Conservation (phyloP, 2,888 invertebrate species). For the Apantesis nais region DNA sequence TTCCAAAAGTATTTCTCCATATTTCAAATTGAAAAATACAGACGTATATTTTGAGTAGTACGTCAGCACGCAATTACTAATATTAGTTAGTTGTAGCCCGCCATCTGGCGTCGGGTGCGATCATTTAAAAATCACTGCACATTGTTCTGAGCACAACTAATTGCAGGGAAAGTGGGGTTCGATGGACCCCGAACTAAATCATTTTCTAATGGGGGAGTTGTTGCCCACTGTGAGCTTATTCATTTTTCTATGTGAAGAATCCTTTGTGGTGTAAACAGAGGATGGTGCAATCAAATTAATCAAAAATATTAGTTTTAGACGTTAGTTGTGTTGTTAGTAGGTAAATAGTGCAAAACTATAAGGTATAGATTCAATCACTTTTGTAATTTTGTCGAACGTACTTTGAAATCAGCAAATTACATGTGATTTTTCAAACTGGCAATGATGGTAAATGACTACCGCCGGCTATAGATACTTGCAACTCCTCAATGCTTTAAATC, state of each 20-base stretch:
- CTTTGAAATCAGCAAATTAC: not conserved
- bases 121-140: slow-evolving; percentile 85
- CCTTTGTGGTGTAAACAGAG: slow-evolving; percentile 32
- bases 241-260: slow-evolving; percentile 46
- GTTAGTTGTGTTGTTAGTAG: slow-evolving; percentile 7
- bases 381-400: not conserved
- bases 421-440: not conserved
- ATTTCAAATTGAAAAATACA: slow-evolving; percentile 6
- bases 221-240: slow-evolving; percentile 55
- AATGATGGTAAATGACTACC: too few relatives aligned
- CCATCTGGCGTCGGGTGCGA: slow-evolving; percentile 79
- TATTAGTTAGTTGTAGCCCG: slow-evolving; percentile 75
- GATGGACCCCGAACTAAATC: slow-evolving; percentile 77
- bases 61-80: slow-evolving; percentile 74
- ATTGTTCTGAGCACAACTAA: slow-evolving; percentile 84
- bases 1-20: not conserved
- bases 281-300: slow-evolving; percentile 29
- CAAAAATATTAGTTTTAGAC: slow-evolving; percentile 19
- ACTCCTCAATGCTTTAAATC: too few relatives aligned
- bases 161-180: slow-evolving; percentile 84
- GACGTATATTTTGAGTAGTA: slow-evolving; percentile 35
- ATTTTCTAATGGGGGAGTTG: slow-evolving; percentile 76
- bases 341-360: not conserved
- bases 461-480: too few relatives aligned
- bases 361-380: not conserved